Percentiles rank a stretch among this genome's conserved stretches.
Evolutionary conservation across 2,888 invertebrate genomes (phyloP).

Genomic region (Cantharis flavilabris): DNA sequence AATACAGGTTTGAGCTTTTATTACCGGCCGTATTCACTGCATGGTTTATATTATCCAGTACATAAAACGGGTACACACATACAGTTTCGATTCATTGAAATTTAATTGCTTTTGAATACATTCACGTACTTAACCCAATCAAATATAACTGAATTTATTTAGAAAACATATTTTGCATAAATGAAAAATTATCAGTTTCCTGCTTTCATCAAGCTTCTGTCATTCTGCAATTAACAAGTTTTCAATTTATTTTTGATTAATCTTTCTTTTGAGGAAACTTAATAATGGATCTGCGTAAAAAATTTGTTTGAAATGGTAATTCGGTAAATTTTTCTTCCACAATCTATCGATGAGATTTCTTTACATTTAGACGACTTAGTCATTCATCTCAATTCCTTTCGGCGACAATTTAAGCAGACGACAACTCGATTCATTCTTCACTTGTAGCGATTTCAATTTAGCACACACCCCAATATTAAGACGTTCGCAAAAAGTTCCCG

Average conservation of each 20-base stretch:
- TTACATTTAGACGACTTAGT: neutral
- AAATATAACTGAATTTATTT: neutral
- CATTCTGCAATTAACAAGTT: neutral
- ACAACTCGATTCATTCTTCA: conserved; percentile 21
- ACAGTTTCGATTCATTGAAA: neutral
- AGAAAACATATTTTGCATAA: neutral
- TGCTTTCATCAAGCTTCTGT: neutral
- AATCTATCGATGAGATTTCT: neutral
- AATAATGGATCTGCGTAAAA: neutral
- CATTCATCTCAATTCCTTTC: conserved; percentile 12
- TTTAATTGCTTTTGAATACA: neutral
- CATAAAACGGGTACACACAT: neutral
- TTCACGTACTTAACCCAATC: neutral
- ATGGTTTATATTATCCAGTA: neutral
- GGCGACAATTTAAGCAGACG: conserved; percentile 19
- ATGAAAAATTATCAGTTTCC: neutral
- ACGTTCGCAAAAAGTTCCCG: conserved; percentile 24
- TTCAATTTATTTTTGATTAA: neutral
- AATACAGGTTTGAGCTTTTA: neutral
- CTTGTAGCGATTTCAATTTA: conserved; percentile 29
- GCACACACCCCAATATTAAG: conserved; percentile 25
- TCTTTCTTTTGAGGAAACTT: neutral
- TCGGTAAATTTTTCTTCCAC: neutral
- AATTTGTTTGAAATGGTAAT: neutral
- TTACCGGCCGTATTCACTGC: neutral